Conservation (phyloP, 2,888 invertebrate species). For the Hedya salicella region DNA sequence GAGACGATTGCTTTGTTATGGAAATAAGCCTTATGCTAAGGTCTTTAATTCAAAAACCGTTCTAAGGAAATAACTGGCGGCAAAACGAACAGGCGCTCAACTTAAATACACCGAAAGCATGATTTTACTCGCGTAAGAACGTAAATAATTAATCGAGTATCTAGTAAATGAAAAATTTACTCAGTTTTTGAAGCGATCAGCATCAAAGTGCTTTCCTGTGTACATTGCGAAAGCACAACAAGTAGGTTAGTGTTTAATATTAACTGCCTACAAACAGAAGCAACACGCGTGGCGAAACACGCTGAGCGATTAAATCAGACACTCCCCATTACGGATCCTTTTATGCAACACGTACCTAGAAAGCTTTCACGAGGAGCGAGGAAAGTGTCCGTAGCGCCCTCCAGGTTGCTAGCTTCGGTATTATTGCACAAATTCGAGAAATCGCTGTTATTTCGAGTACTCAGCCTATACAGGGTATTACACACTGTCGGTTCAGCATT, state of each 20-base stretch:
- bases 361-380: conserved; percentile 52
- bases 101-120: not conserved
- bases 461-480: conserved; percentile 73
- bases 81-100: conserved; percentile 14
- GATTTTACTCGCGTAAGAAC: not conserved
- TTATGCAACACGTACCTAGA: conserved; percentile 54
- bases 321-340: conserved; percentile 29
- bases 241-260: not conserved
- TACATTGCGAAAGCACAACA: not conserved
- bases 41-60: conserved; percentile 17
- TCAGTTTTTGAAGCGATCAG: not conserved
- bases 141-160: not conserved
- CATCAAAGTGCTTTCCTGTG: not conserved
- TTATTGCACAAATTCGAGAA: conserved; percentile 52
- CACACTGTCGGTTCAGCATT: conserved; percentile 63
- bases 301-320: conserved; percentile 27
- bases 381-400: conserved; percentile 53
- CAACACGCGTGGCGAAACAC: conserved; percentile 22
- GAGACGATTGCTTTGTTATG: conserved; percentile 14
- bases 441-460: conserved; percentile 59
- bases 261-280: conserved; percentile 15
- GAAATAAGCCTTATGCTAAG: conserved; percentile 22
- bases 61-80: conserved; percentile 11
- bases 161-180: not conserved
- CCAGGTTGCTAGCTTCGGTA: conserved; percentile 59